Base-by-base conservation (phyloP, 2,797 vertebrate genomes). In the Sitta carolinensis region DNA sequence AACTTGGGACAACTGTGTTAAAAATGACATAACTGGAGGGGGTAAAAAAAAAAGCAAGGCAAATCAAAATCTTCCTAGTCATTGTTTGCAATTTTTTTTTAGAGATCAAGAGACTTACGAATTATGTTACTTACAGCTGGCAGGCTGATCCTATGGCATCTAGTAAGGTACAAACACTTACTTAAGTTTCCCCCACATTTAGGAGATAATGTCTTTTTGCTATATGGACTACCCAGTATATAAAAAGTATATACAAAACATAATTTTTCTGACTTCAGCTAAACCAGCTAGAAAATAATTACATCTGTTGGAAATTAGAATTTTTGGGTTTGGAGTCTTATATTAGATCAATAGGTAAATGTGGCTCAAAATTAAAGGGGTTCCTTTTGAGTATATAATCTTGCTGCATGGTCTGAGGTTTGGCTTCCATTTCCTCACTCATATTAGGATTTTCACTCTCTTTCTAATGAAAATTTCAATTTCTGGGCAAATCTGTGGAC, bases 11-110 rank as follows among this genome's bases (percentile, higher is more conserved):
- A 67, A 70, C 11, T 38, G 38, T 42, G 12, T 77, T 87, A 48
- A 20, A 32, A 92, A 57, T 52, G 55, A 20, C 52, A 76, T 62
- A 78, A 73, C 10, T 42, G 16, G 36, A 29, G 5, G 5, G 1
- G 0, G 30, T 16, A 42, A 0, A 5, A 2, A 8, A 8, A 16
- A 30, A 38, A 19, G 3, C 38, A 57, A 83, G 62, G 13, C 38
- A 90, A 82, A 34, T 1, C 8, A 40, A 89, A 78, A 62, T 79
- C 36, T 73, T 95, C 47, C 22, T 59, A 32, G 27, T 89, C 18
- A n/a, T 30, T 54, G 20, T 62, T 87, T 58, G 21, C 11, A 38
- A n/a, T n/a, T 23, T 19, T 59, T 82, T 76, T 70, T 74, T 22
- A 50, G 32, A 50, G 20, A 38, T 87, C 38, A 75, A 75, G 54